phyloP scores from a whole-genome alignment of 2,113 vertebrate species.

The Microcebus tavaratra region DNA sequence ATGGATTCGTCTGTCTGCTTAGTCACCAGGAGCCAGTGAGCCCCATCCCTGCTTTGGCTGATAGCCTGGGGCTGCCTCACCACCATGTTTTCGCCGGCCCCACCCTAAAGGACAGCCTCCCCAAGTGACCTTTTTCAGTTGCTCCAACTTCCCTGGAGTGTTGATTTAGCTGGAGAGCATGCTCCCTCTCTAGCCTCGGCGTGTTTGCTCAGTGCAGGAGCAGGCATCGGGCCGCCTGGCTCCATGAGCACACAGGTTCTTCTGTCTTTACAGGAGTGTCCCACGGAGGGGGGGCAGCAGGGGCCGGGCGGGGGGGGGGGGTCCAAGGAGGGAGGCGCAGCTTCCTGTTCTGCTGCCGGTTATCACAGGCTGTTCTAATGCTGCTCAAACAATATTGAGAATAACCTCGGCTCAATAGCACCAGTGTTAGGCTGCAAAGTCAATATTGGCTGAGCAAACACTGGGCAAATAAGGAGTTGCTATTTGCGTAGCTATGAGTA shows the following conservation, averaged over 20 bases:
- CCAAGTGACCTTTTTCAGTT: background rate
- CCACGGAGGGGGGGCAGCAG: constrained; percentile 59
- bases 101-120: background rate
- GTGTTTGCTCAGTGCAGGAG: constrained; percentile 31
- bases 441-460: constrained; percentile 98
- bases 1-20: background rate
- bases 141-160: constrained; percentile 5
- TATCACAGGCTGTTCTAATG: constrained; percentile 89
- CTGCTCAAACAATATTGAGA: constrained; percentile 91
- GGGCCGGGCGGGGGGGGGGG: background rate
- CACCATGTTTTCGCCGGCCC: background rate
- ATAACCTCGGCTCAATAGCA: constrained; percentile 91
- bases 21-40: background rate
- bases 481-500: constrained; percentile 91
- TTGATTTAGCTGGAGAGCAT: constrained; percentile 44
- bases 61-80: background rate
- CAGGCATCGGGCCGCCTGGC: constrained; percentile 33
- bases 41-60: background rate
- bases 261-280: constrained; percentile 74
- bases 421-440: constrained; percentile 90
- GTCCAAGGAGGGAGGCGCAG: constrained; percentile 39
- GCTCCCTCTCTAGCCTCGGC: constrained; percentile 37
- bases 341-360: constrained; percentile 81
- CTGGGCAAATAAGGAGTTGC: constrained; percentile 89
- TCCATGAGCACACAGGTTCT: constrained; percentile 56